Conservation (phyloP, 2,797 vertebrate species). For the Trachurus trachurus region DNA sequence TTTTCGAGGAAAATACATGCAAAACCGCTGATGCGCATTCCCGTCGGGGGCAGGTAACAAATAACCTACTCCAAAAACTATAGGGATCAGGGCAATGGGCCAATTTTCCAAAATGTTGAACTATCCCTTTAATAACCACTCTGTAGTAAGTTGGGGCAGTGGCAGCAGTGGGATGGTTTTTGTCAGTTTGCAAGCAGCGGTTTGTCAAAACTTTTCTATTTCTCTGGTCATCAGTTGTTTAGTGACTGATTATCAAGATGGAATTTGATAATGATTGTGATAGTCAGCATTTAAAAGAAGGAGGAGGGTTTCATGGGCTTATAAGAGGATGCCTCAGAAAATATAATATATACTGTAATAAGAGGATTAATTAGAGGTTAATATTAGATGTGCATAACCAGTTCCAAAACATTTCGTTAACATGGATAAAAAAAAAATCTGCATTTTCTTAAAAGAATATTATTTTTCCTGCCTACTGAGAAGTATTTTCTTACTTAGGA, state of each 20-base stretch:
- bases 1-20: too few species aligned
- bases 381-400: background rate
- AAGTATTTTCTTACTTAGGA: background rate
- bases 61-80: too few species aligned
- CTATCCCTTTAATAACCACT: constrained; percentile 3
- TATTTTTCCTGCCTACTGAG: background rate
- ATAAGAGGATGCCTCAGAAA: background rate
- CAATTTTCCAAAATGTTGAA: too few species aligned
- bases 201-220: background rate
- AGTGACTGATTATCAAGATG: background rate
- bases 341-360: too few species aligned
- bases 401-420: background rate
- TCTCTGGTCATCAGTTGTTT: background rate
- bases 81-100: too few species aligned
- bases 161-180: background rate
- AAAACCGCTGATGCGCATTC: too few species aligned
- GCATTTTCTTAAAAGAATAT: background rate
- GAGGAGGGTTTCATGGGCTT: background rate
- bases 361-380: too few species aligned
- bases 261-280: background rate
- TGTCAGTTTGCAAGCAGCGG: background rate
- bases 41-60: too few species aligned
- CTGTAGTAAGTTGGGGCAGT: constrained; percentile 6
- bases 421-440: background rate
- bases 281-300: background rate